Conservation (phyloP, 2,888 invertebrate species). For the Trissolcus brochymenae region DNA sequence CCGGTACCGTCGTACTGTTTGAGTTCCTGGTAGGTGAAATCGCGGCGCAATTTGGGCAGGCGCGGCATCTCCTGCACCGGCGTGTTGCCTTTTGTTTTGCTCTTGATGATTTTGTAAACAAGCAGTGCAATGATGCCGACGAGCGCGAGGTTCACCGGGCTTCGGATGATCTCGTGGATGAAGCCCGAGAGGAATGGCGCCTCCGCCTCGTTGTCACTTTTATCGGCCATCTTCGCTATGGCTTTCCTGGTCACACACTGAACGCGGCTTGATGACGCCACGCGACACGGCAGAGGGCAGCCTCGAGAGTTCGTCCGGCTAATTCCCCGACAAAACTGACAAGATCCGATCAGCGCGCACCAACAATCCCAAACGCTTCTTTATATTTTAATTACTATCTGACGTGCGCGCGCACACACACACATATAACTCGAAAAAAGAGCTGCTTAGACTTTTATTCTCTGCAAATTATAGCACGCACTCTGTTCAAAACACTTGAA, state of each 20-base stretch:
- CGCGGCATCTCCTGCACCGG: constrained; percentile 78
- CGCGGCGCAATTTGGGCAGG: constrained; percentile 89
- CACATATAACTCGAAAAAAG: too few relatives aligned
- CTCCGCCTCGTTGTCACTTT: constrained; percentile 67
- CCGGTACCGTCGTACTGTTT: constrained; percentile 91
- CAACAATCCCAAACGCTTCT: too few relatives aligned
- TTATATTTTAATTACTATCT: too few relatives aligned
- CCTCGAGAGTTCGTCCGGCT: too few relatives aligned
- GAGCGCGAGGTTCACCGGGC: constrained; percentile 84
- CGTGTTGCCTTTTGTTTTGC: constrained; percentile 72
- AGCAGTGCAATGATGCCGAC: constrained; percentile 83
- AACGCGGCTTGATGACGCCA: constrained; percentile 2
- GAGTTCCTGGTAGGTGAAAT: constrained; percentile 93
- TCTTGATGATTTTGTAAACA: constrained; percentile 85
- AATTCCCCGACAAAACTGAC: too few relatives aligned
- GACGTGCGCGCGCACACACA: too few relatives aligned
- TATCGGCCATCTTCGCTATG: constrained; percentile 63
- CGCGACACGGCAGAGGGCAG: not conserved
- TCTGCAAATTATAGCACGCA: too few relatives aligned
- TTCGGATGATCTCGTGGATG: constrained; percentile 81
- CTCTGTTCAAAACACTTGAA: too few relatives aligned
- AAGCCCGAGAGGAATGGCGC: constrained; percentile 72
- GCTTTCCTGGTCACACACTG: not conserved
- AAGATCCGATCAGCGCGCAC: too few relatives aligned
- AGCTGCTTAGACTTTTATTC: too few relatives aligned